phyloP scores from a whole-genome alignment of 2,888 invertebrate species.

The Sympetrum striolatum region DNA sequence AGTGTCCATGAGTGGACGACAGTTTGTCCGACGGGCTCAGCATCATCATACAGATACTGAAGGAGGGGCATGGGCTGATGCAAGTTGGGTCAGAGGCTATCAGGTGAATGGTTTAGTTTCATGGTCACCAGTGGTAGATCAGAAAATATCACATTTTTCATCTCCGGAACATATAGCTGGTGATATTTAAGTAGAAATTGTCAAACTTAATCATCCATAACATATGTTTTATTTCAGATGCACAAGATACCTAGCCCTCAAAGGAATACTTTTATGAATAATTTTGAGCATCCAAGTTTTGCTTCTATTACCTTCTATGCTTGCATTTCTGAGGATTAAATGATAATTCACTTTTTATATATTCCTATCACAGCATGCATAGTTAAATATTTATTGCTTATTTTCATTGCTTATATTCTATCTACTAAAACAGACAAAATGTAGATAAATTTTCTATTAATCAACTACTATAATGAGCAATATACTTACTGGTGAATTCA shows the following conservation, averaged over 20 bases:
- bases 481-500: not conserved
- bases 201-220: no score
- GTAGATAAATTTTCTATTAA: not conserved
- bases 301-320: not conserved
- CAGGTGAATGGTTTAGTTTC: conserved; percentile 25
- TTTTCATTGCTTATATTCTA: not conserved
- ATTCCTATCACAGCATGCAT: not conserved
- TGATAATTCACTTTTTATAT: not conserved
- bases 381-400: not conserved
- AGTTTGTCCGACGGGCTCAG: conserved; percentile 8
- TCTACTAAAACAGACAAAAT: not conserved
- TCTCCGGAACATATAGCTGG: not conserved
- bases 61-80: conserved; percentile 33
- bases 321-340: not conserved
- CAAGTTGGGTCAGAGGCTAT: conserved; percentile 40
- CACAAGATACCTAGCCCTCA: no score
- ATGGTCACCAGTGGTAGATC: not conserved
- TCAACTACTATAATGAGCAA: not conserved
- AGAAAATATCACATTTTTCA: not conserved
- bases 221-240: not conserved
- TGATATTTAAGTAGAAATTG: not conserved
- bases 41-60: conserved; percentile 32
- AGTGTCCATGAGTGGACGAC: conserved; percentile 22
- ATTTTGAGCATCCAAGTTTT: not conserved
- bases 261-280: not conserved